Conservation (phyloP, 2,888 invertebrate species). For the Julus scanicus region DNA sequence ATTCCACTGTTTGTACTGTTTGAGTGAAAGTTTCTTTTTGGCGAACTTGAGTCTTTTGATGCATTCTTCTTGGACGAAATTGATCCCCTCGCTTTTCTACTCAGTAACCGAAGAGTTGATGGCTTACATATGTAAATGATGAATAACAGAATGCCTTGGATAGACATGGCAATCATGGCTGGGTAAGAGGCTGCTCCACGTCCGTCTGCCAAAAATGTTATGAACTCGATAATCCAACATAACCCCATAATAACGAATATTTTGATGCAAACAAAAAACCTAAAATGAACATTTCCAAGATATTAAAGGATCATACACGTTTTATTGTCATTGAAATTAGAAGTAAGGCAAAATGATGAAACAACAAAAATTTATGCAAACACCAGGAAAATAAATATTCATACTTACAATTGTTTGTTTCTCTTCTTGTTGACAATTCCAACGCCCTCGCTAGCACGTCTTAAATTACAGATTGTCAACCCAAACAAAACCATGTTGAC, state of each 20-base stretch:
- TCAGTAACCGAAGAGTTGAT: conserved; percentile 14
- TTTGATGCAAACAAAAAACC: conserved; percentile 55
- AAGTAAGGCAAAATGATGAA: no score
- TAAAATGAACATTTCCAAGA: neutral
- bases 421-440: conserved; percentile 55
- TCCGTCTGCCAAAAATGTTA: neutral
- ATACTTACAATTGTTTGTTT: conserved; percentile 54
- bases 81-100: neutral
- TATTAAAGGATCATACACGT: no score
- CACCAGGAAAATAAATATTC: no score
- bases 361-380: no score
- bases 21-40: neutral
- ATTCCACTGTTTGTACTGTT: neutral
- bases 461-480: conserved; percentile 50
- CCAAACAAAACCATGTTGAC: conserved; percentile 47
- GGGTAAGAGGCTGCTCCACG: neutral
- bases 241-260: conserved; percentile 57
- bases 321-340: no score
- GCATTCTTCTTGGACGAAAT: neutral
- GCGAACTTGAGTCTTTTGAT: neutral
- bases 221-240: conserved; percentile 53
- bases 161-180: conserved; percentile 34
- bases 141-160: conserved; percentile 55
- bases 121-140: conserved; percentile 56
- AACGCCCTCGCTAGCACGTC: conserved; percentile 49